Evolutionary conservation across 2,797 vertebrate genomes (phyloP).

Genomic region (Poeciliopsis infans): DNA sequence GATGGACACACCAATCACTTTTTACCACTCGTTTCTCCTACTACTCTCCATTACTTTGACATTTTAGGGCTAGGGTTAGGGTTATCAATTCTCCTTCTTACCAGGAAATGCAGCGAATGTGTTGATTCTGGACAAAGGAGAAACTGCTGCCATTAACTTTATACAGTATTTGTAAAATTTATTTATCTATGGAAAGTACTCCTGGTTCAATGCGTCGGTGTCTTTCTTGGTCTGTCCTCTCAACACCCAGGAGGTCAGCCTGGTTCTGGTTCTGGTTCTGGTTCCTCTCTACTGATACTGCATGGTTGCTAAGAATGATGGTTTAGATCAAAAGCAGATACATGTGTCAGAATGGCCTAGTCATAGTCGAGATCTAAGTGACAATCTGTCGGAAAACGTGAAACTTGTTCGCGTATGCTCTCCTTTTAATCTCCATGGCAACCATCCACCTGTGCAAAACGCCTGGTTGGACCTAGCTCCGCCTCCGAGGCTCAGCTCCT

Average conservation of each 20-base stretch:
- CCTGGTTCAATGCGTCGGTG: neutral
- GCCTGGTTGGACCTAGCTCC: too few relatives aligned
- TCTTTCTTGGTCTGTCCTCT: neutral
- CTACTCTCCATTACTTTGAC: neutral
- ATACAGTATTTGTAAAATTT: neutral
- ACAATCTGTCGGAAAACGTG: neutral
- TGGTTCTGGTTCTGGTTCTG: neutral
- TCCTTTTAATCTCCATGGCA: neutral
- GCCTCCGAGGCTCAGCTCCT: too few relatives aligned
- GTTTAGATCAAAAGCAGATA: neutral
- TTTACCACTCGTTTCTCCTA: neutral
- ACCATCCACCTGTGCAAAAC: too few relatives aligned
- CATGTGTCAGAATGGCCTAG: neutral
- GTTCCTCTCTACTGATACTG: neutral
- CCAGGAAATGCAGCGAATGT: too few relatives aligned
- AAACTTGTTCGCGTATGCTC: neutral
- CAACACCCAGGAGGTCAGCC: neutral
- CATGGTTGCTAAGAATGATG: neutral
- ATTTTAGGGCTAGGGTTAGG: too few relatives aligned
- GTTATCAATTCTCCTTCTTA: neutral
- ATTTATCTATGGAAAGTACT: neutral
- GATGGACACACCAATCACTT: neutral
- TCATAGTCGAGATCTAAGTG: neutral
- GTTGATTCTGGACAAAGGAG: neutral
- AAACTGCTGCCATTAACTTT: neutral